These are phyloP conservation scores for Microplitis deprimator DNA, from an alignment of 2,888 invertebrate species.

Conservation along the genomic window DNA sequence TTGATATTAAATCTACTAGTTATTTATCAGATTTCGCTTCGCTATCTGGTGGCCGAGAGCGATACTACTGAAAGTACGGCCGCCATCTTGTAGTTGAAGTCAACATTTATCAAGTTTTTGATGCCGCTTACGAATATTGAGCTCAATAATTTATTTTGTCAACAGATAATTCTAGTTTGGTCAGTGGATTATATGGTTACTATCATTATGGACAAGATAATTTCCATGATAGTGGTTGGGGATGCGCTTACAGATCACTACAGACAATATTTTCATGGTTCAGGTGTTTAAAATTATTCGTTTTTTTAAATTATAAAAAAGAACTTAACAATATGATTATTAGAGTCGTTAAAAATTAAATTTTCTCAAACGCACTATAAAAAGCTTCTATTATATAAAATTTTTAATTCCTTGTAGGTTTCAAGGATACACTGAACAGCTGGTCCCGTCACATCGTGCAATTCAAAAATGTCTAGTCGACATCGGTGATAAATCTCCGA, in stretches of 20 bases:
- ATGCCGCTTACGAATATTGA: conserved; percentile 7
- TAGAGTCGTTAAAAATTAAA: no score
- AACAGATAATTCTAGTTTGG: conserved; percentile 71
- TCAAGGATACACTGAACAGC: conserved; percentile 85
- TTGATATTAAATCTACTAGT: conserved; percentile 35
- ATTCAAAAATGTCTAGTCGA: conserved; percentile 96
- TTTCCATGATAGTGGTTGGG: conserved; percentile 98
- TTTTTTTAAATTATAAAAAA: not conserved
- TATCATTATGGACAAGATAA: conserved; percentile 97
- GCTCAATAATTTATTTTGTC: conserved; percentile 30
- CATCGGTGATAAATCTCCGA: conserved; percentile 91
- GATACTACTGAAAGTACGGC: no score
- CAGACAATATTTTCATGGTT: conserved; percentile 99
- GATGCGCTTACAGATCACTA: conserved; percentile 97
- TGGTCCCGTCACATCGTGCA: conserved; percentile 86
- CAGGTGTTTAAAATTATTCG: conserved; percentile 70
- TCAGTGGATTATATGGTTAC: conserved; percentile 92
- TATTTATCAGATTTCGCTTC: not conserved
- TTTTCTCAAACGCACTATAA: no score
- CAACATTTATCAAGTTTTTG: conserved; percentile 44
- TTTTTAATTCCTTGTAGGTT: conserved; percentile 69
- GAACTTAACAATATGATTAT: no score
- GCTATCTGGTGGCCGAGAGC: not conserved
- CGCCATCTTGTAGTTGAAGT: conserved; percentile 31
- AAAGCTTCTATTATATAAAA: no score